phyloP scores from a whole-genome alignment of 2,888 invertebrate genomes.

The Archips crataeganus region DNA sequence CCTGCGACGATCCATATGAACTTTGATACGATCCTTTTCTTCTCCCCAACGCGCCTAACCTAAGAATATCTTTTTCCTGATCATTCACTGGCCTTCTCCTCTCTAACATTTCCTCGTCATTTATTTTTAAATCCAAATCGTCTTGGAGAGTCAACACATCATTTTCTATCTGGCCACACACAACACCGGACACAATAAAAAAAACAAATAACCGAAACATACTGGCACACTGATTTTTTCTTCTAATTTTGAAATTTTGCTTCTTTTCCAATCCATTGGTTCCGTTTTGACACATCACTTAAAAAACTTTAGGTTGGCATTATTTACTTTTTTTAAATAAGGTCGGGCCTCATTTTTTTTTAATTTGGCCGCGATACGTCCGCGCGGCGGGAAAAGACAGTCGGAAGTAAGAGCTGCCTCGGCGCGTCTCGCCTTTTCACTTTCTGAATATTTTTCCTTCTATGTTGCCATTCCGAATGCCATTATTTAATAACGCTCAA shows the following conservation, averaged over 20 bases:
- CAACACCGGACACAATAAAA: constrained; percentile 45
- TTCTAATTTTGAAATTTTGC: constrained; percentile 69
- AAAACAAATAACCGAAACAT: constrained; percentile 53
- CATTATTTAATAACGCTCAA: constrained; percentile 36
- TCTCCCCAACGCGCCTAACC: constrained; percentile 90
- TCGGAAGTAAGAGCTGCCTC: constrained; percentile 74
- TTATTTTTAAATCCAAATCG: constrained; percentile 66
- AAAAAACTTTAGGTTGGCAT: constrained; percentile 33
- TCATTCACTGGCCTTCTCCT: constrained; percentile 85
- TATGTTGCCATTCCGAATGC: constrained; percentile 46
- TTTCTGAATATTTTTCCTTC: constrained; percentile 61
- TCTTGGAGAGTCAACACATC: constrained; percentile 80
- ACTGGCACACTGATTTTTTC: constrained; percentile 55
- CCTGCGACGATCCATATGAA: constrained; percentile 73
- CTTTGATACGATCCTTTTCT: constrained; percentile 84
- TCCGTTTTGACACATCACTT: constrained; percentile 57
- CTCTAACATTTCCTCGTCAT: constrained; percentile 67
- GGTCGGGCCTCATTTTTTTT: constrained; percentile 47
- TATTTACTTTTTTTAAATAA: constrained; percentile 49
- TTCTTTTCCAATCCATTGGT: constrained; percentile 65
- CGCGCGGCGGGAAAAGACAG: constrained; percentile 64
- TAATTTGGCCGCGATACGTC: constrained; percentile 59
- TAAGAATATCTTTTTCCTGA: constrained; percentile 91
- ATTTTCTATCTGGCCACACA: constrained; percentile 71
- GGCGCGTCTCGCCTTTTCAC: constrained; percentile 72